phyloP scores from a whole-genome alignment of 2,888 invertebrate species.

The Apotomis betuletana region DNA sequence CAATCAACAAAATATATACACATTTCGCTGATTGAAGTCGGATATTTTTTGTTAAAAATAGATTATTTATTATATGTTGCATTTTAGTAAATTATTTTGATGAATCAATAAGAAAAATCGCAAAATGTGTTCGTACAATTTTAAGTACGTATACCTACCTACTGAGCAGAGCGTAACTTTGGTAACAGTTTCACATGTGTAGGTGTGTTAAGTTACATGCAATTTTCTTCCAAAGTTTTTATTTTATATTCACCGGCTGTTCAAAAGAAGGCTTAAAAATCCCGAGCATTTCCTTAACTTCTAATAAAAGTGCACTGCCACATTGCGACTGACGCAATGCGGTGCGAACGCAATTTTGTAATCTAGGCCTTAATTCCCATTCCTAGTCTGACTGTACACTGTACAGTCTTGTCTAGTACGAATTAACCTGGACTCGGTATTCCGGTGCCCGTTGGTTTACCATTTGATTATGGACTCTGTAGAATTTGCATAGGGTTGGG shows the following conservation, averaged over 20 bases:
- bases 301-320: background rate
- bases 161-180: no score
- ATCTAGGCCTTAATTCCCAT: constrained; percentile 3
- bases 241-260: background rate
- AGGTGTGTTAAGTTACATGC: no score
- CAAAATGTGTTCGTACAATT: no score
- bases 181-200: no score
- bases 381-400: constrained; percentile 3
- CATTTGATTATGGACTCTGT: constrained; percentile 1
- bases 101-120: no score
- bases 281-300: background rate
- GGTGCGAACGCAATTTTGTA: constrained; percentile 1
- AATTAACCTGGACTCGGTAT: constrained; percentile 6
- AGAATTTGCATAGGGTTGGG: background rate
- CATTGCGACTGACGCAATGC: constrained; percentile 16
- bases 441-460: background rate
- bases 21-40: no score
- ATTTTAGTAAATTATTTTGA: no score
- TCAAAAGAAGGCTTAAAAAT: background rate
- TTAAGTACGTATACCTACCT: no score
- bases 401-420: constrained; percentile 12
- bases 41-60: no score
- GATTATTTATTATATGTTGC: no score
- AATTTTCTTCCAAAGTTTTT: background rate
- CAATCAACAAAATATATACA: no score